A percentile compares a stretch with the other conserved stretches of the same genome.
Conservation (phyloP, 1,140 invertebrate species). For the Dufourea novaeangliae region DNA sequence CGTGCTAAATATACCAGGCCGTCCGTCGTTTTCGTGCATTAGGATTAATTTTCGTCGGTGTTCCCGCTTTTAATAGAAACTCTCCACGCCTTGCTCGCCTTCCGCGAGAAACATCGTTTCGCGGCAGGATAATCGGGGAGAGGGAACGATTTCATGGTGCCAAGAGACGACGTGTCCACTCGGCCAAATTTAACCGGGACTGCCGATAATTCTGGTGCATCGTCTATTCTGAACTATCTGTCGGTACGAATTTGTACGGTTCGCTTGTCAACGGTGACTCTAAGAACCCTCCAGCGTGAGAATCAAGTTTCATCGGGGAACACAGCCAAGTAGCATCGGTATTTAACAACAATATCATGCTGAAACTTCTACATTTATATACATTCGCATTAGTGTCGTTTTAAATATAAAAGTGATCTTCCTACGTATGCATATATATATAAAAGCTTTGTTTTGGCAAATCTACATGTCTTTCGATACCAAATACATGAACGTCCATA, state of each 20-base stretch:
- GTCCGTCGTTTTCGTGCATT: conserved; percentile 27
- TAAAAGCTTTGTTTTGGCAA: no score
- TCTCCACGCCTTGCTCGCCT: not conserved
- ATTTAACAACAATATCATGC: no score
- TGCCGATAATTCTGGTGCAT: conserved; percentile 4
- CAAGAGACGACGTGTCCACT: not conserved
- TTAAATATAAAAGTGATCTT: no score
- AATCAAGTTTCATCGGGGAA: no score
- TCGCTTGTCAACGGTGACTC: not conserved
- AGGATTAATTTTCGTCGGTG: conserved; percentile 35
- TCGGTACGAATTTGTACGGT: not conserved
- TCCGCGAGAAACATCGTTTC: conserved; percentile 1
- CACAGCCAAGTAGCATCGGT: no score
- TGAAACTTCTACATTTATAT: no score
- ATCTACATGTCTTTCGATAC: no score
- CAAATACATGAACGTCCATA: no score
- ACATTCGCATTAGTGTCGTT: no score
- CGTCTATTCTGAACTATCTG: not conserved
- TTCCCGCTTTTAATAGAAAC: conserved; percentile 26
- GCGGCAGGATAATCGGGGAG: conserved; percentile 18
- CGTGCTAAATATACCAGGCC: conserved; percentile 29
- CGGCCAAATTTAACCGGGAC: conserved; percentile 7
- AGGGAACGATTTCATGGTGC: conserved; percentile 1
- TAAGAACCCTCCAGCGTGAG: not conserved
- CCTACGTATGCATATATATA: no score